Conservation (phyloP, 2,797 vertebrate genomes). For the Rallus crepitans region DNA sequence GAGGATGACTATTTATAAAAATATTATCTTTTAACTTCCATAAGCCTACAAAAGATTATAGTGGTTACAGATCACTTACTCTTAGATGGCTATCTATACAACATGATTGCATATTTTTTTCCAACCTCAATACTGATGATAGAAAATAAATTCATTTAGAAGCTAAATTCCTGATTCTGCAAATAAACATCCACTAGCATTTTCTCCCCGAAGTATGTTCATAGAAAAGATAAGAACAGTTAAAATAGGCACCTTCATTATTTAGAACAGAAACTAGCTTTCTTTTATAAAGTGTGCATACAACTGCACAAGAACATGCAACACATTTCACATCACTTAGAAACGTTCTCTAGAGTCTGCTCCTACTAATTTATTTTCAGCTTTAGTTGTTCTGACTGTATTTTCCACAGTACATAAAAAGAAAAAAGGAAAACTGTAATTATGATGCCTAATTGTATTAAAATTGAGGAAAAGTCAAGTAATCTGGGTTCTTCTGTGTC, state of each 20-base stretch:
- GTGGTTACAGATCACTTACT: neutral
- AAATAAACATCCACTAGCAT: neutral
- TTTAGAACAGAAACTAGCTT: neutral
- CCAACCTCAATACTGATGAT: neutral
- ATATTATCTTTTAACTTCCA: neutral
- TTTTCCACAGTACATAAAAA: neutral
- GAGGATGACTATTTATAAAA: neutral
- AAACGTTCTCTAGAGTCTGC: neutral
- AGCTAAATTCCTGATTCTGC: neutral
- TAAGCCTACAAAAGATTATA: neutral
- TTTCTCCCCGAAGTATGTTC: accelerated
- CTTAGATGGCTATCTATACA: neutral
- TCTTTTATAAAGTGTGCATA: neutral
- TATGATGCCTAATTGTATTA: neutral
- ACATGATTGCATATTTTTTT: neutral
- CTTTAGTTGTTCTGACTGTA: neutral
- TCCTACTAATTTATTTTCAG: neutral
- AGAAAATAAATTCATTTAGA: neutral
- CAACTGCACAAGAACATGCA: neutral
- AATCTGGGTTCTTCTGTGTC: neutral
- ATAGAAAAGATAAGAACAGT: neutral
- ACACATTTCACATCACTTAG: neutral
- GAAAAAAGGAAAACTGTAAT: neutral
- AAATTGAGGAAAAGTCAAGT: neutral
- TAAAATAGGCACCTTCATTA: neutral